Evolutionary conservation across 2,888 invertebrate genomes (phyloP), one percentile per base, ranked within the genome.

Genomic region (Cremastinae sp.): DNA sequence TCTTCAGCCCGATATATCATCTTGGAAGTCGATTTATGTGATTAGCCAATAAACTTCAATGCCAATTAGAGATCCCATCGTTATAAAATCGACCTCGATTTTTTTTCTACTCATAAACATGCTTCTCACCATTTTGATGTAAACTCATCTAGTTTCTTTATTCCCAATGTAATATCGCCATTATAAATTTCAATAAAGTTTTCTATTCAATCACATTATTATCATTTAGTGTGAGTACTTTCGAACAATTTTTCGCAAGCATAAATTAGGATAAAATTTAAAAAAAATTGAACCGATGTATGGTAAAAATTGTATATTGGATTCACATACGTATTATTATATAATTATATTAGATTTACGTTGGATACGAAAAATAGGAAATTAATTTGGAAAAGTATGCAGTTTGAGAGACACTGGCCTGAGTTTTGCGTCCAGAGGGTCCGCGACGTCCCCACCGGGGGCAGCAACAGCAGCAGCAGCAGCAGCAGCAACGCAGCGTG

Each of bases 381-480:
- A 54, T n/a, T 51, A 20, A 7, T 47, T n/a, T n/a, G 14, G 14
- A 49, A 51, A 51, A 14, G 2, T 22, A 5, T 51, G n/a, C 10
- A 22, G 65, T 58, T 81, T 87, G 87, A 87, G 87, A 87, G 68
- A 80, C 88, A 88, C 87, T 87, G 85, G 47, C 38, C 49, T 4
- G 53, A 36, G 34, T 54, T 54, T 66, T 75, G 56, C 74, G 75
- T 69, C 79, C 78, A 79, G 84, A 86, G 82, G 84, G 84, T 84
- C 85, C 34, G 80, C 45, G 75, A 82, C 83, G 65, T 80, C 81
- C 83, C 84, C 85, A 83, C 81, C 81, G 77, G 71, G 75, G 66
- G 80, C 74, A 74, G 74, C 75, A 61, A 61, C 28, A 28, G 28
- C 41, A n/a, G n/a, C n/a, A n/a, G n/a, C 70, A 51, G 69, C 74